Base-by-base conservation (phyloP, 2,113 vertebrate species). In the Gallinago paraguaiae region DNA sequence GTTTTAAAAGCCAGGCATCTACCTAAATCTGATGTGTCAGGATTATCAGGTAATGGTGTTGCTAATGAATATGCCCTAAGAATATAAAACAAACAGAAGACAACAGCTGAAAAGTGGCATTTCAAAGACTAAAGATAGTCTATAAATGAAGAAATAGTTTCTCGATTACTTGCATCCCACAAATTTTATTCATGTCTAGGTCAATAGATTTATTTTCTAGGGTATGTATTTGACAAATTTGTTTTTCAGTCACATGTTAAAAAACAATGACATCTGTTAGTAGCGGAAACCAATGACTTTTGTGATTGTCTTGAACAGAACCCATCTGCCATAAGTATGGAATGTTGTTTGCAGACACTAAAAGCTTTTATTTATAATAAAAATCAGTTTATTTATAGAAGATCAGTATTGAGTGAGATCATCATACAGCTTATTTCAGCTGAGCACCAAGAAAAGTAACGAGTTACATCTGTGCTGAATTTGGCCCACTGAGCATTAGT, bases 1-100 rank as follows among this genome's bases (percentile, higher is more conserved):
- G 99, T 99, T 75, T 98, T 99, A 93, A 99, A 99, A 98, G 99
- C 99, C 39, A 98, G 99, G 33, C 99, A 99, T 92, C 98, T 99
- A 88, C 99, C 99, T 67, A 99, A 99, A 96, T 98, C 98, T 59
- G 99, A 99, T 89, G 98, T 98, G 84, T 98, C 98, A 56, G 98
- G 98, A 96, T 98, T 99, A 88, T 99, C 98, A 98, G 99, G 99
- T 99, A 98, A 97, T 93, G 43, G 33, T 48, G 92, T 97, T 88
- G 78, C 25, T 88, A 74, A 83, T 45, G 6, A 83, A 64, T 74
- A 18, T 86, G 7, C 11, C 23, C 11, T 48, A 86, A 74, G n/a
- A 88, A 63, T 71, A 57, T 28, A 43, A 82, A 95, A 37, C 4
- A 77, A 28, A 46, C 46, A 51, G 20, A 48, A 75, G 31, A 80